Evolutionary conservation across 2,797 vertebrate genomes (phyloP), one percentile per base, ranked within the genome.

Genomic region (Anableps anableps): DNA sequence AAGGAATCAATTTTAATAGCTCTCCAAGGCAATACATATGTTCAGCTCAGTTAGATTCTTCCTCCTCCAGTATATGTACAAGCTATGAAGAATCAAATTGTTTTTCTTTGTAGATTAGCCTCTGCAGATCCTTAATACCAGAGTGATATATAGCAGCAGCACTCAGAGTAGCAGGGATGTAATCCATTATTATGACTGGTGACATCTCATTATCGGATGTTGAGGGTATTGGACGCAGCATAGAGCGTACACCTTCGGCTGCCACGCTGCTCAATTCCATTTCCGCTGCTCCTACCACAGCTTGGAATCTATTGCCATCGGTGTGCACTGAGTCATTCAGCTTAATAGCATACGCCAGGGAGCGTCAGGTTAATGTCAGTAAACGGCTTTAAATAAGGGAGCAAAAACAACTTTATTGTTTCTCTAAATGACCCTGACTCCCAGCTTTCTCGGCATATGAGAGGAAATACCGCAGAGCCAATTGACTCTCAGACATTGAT

Each of bases 171-270:
- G 77, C 29, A 16, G 50, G 71, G 78, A 82, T 79, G 77, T 72
- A 76, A 89, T 91, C 84, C 79, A 81, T 91, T 90, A 84, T 83
- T 72, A 47, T 84, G 85, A 87, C 73, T 82, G 58, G 74, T 86
- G 89, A 90, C 88, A 86, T 86, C 89, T 91, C 87, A 91, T 92
- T 93, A 92, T 94, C 91, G 83, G 83, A 80, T 77, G 68, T 77
- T 89, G 86, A 82, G 81, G 79, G 87, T 83, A 87, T 85, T 87
- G 89, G 79, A 78, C 45, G 76, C 74, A 88, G 85, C 77, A 29
- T 62, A 45, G 50, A 72, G 31, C 81, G 76, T 84, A 84, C 82
- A 85, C 80, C 85, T 83, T 85, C 85, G 80, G 81, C 80, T 82
- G 84, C 84, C 64, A 71, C 60, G 72, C 78, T 38, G 64, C 68